Base-by-base conservation (phyloP, 2,797 vertebrate species). In the Scolopax bukidnonensis region DNA sequence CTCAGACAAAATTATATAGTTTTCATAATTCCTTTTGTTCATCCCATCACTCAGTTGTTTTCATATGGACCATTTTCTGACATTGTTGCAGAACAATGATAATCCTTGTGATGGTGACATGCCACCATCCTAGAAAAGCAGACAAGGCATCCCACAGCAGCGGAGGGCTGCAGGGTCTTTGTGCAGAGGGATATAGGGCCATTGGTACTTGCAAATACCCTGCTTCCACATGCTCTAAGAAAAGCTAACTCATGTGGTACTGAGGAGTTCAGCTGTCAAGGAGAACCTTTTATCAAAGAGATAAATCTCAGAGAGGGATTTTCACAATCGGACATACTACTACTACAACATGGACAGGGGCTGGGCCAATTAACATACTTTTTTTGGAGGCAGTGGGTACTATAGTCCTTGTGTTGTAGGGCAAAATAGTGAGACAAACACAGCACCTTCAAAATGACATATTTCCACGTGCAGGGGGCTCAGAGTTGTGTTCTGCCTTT, bases 21-120 rank as follows among this genome's bases (percentile, higher is more conserved):
- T 94, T 63, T 94, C 86, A 45, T 87, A 25, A 94, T 70, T 86
- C 41, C 83, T 93, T 94, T 84, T 90, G 94, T 87, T 84, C 51
- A 3, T 16, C 38, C 80, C 80, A 38, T 69, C n/a, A 2, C 69
- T 51, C 9, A 9, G 73, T 10, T 87, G 63, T 56, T 95, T 48
- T 33, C 43, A 3, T 41, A 67, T 10, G 70, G 77, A 33, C 14
- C 30, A 8, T 48, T 73, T 86, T 87, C n/a, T 84, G 86, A 8
- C 69, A 30, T 3, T 47, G 56, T 11, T 36, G 94, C 84, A 43
- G 54, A 88, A 18, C 20, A 50, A 48, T 74, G 70, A 10, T 27
- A 24, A 84, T 33, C 70, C 67, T 50, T 25, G 84, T 32, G 90
- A 54, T 19, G 25, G 4, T 10, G 20, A n/a, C 84, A 86, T 3